Base-by-base conservation (phyloP, 2,113 vertebrate species). In the Oryzias celebensis region DNA sequence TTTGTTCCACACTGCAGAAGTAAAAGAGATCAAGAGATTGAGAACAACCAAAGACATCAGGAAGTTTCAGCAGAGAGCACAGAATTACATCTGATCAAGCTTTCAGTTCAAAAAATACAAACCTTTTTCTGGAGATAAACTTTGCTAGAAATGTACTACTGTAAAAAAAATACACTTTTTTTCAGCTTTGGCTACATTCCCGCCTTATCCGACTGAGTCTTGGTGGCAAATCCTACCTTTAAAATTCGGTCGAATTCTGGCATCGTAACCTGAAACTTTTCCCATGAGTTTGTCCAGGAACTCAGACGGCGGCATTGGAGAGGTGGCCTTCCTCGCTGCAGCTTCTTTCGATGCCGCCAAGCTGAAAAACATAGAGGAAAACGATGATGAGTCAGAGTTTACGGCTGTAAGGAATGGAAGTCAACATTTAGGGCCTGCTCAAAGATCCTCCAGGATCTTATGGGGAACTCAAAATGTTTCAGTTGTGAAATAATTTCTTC, bases 231-330 rank as follows among this genome's bases (percentile, higher is more conserved):
- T 73, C 91, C 82, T 95, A 98, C 97, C 96, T 98, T 98, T 98
- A 73, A 98, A 99, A 85, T 99, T 99, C 49, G 97, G 97, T 80
- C 97, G 93, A 88, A 99, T 99, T 89, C 97, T 94, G 86, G 97
- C 97, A 59, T 99, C 97, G 0, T 99, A 99, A 72, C 97, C 97
- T 41, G 97, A 99, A 48, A 96, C 97, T 81, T 97, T 90, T 42
- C 97, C 97, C 97, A 99, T 98, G 73, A 99, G 78, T 68, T 99
- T 99, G 86, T 99, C 97, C 93, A 99, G 86, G 91, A 99, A 99
- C 86, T 99, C 97, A 0, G 97, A 99, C 52, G 97, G 97, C 49
- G 97, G 96, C 95, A 98, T 97, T 7, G 94, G 94, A 47, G 96
- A 91, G 70, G 94, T 87, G 6, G 95, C 93, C 65, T 97, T 95